Evolutionary conservation across 1,140 invertebrate species (phyloP), one percentile per base, ranked within the genome.

Genomic region (Paramacrobiotus metropolitanus): DNA sequence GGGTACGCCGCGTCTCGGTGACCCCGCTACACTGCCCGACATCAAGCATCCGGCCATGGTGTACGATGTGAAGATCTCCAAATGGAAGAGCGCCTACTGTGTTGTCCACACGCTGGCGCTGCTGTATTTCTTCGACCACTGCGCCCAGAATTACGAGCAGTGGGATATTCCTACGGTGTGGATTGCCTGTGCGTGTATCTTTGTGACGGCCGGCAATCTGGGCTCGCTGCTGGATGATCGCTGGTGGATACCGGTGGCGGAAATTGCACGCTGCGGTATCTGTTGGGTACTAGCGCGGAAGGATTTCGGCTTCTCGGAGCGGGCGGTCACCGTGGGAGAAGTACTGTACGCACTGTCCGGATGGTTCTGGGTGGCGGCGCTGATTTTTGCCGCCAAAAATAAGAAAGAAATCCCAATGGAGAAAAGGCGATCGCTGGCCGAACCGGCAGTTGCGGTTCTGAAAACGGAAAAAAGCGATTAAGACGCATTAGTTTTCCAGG

Each of bases 1-100:
- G 20, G 75, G 75, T 2, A 75, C 74, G 67, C 70, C 72, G n/a
- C 64, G 76, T 44, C 66, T 72, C 0, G 75, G 75, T 2, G 28
- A 68, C 40, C 59, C 62, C 20, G 65, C 69, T 60, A 69, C 72
- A 60, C 65, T 76, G 21, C 75, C 75, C 20, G 66, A 15, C 48
- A 74, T 65, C 71, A 73, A 69, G 2, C 59, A 29, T 29, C 62
- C 62, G 18, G 59, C 60, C 2, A 60, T 63, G 21, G 4, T 34
- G 20, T 61, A 61, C 24, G 48, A 55, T 4, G 48, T 55, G 15
- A 9, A 15, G 24, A 28, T 55, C 15, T 4, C 48, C 24, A 4
- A 15, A 15, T 55, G 48, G 48, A 55, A 55, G 48, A 20, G 15
- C 24, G 15, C 24, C 15, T 55, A 55, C 48, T 15, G 4, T 4